Conservation (phyloP, 2,113 vertebrate genomes). For the Cinclus cinclus region DNA sequence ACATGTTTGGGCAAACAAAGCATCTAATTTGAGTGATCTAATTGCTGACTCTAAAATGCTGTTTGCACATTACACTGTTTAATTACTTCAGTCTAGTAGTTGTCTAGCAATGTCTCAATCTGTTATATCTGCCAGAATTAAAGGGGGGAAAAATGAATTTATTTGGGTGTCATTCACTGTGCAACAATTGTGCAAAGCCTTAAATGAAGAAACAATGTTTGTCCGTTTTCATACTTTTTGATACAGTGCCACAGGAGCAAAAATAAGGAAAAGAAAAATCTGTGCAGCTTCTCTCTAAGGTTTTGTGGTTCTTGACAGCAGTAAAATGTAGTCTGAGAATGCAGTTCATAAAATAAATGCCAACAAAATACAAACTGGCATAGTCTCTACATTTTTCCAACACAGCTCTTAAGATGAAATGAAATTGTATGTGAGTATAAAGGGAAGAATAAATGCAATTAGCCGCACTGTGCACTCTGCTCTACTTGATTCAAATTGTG, state of each 20-base stretch:
- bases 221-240: constrained; percentile 17
- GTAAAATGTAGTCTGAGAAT: background rate
- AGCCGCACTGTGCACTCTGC: background rate
- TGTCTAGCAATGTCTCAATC: constrained; percentile 48
- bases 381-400: background rate
- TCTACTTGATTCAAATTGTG: background rate
- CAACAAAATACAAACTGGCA: background rate
- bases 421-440: background rate
- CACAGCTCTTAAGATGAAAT: background rate
- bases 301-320: constrained; percentile 9
- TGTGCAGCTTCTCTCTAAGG: background rate
- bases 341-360: background rate
- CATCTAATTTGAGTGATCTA: constrained; percentile 44
- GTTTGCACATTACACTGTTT: constrained; percentile 53
- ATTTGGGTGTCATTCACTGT: background rate
- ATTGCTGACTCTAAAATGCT: constrained; percentile 54
- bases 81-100: constrained; percentile 58
- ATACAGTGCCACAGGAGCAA: background rate
- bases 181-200: background rate
- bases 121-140: constrained; percentile 30
- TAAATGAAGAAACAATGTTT: constrained; percentile 6
- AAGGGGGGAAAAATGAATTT: background rate
- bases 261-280: background rate
- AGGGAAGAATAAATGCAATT: constrained; percentile 20
- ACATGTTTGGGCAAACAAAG: constrained; percentile 40